phyloP scores from a whole-genome alignment of 1,140 invertebrate species.

The Antheraea pernyi region DNA sequence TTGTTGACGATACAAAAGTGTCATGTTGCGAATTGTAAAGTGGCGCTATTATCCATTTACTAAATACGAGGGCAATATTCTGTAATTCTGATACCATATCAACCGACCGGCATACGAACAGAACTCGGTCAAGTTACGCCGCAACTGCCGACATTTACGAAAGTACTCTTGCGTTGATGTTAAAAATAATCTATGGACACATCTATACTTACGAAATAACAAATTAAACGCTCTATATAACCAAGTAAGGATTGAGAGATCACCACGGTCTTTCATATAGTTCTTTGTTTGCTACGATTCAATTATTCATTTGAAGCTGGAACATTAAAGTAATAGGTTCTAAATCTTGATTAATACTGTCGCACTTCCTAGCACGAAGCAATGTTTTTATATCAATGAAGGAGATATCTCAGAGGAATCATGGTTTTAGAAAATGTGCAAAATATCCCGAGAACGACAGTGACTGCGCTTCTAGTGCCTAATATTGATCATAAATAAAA shows the following conservation, averaged over 20 bases:
- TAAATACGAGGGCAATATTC: background rate
- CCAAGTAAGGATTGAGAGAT: background rate
- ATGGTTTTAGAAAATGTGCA: background rate
- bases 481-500: background rate
- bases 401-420: background rate
- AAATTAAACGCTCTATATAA: conserved; percentile 9
- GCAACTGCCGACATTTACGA: conserved; percentile 19
- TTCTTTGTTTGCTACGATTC: background rate
- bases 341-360: too few species aligned
- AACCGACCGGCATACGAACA: conserved; percentile 39
- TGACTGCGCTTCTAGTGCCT: background rate
- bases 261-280: background rate
- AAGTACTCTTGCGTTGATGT: conserved; percentile 24
- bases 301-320: too few species aligned
- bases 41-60: background rate
- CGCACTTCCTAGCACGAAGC: too few species aligned
- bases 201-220: conserved; percentile 26
- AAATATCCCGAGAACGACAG: background rate
- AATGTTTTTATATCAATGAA: background rate
- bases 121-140: conserved; percentile 29
- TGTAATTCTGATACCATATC: conserved; percentile 17
- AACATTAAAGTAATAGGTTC: too few species aligned
- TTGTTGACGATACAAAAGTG: background rate
- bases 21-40: background rate
- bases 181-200: conserved; percentile 23